Evolutionary conservation across 2,797 vertebrate species (phyloP), one percentile per base, ranked within the genome.

Genomic region (Cirrhinus molitorella): DNA sequence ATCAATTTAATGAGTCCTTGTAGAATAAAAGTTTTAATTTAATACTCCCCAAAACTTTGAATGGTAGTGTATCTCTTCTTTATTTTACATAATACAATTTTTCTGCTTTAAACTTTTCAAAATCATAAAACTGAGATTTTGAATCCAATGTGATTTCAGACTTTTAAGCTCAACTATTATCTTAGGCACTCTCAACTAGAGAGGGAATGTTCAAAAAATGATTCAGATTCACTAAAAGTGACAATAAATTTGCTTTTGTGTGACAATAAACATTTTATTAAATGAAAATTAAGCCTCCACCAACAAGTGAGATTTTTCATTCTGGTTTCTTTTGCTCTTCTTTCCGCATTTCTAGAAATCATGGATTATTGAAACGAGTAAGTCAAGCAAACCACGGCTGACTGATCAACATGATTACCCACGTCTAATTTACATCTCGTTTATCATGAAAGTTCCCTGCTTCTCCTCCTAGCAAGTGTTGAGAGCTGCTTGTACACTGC

Each of bases 351-450:
- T 67, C 21, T 31, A 14, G 37, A 77, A 75, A 31, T 25, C 23
- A 59, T 17, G 17, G 63, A 25, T 31, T 40, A 47, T 17, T 67
- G 65, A 63, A 76, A 59, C 16, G 19, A 45, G 28, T 7, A 28
- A 16, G 14, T 31, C 25, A 31, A 63, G 25, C 31, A 63, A 78
- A 71, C 55, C 53, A 71, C 34, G 37, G 28, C 37, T 83, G 37
- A 47, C 43, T 77, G 21, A 78, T 23, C 21, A 10, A 8, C 53
- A 67, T 63, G 28, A 71, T 43, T 75, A 67, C 28, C 25, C 37
- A 28, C 28, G 55, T 61, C 23, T 25, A 40, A 59, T 63, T 77
- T 34, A 70, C 43, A 76, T 63, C n/a, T 76, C 23, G 17, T 67
- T 51, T 55, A 28, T 16, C 34, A 67, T 43, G n/a, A 17, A n/a